Base-by-base conservation (phyloP, 2,888 invertebrate species). In the Dasypolia templi region DNA sequence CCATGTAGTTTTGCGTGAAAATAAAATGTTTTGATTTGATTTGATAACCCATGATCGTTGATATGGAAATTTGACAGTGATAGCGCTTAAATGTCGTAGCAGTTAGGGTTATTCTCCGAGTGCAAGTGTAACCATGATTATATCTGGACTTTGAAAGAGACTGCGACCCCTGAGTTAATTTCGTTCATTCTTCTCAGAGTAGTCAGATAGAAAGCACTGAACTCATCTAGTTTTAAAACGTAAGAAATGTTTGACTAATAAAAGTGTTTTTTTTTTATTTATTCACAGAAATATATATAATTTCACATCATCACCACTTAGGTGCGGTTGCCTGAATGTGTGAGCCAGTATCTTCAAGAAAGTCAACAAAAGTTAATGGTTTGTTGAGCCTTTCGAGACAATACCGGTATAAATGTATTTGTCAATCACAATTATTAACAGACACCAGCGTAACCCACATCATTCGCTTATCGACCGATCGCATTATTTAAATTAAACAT, bases 331-430 rank as follows among this genome's bases (percentile, higher is more conserved):
- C 22, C 32, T 58, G 22, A 35, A 58, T n/a, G 17, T 35, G 17
- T 39, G 9, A 39, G 14, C n/a, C 32, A 51, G 22, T 46, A 29
- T 51, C 49, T 32, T 46, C 3, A 55, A 39, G 44, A 46, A 35
- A 62, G 14, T 42, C 29, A 26, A 64, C 46, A 14, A 56, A 51
- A 29, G 53, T 67, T 75, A 55, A n/a, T 19, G 7, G 32, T 49
- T n/a, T 62, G 55, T 49, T 76, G 32, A 61, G 22, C 22, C 26
- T 77, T 70, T 77, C 14, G 49, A 77, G 75, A 77, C 51, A 26
- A 73, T 22, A 62, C 42, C 46, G 14, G 5, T 32, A n/a, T 42
- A 61, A 19, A 62, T 55, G 70, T 62, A 69, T 32, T 17, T 62
- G 77, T 70, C 62, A 56, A 49, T 49, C 42, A 32, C 22, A 19